A percentile compares a stretch with the other conserved stretches of the same genome.
These are phyloP conservation scores for Cryptocheilus praepositus DNA, from an alignment of 2,888 invertebrate genomes.

Conservation along the genomic window DNA sequence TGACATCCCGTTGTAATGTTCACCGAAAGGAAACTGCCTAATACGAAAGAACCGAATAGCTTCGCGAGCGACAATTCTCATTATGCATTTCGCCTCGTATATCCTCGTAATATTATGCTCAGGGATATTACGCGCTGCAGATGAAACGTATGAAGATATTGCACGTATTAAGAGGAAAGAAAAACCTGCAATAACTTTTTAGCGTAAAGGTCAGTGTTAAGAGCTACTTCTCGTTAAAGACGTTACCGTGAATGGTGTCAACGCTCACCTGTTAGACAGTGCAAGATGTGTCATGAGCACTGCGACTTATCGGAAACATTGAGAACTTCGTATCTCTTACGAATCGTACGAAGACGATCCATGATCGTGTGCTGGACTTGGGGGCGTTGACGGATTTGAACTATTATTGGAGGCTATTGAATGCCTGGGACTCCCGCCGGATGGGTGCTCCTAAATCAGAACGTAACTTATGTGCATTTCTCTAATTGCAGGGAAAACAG, in stretches of 20 bases:
- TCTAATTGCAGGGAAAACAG: too few species aligned
- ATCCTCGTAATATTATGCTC: too few species aligned
- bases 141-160: slow-evolving; percentile 31
- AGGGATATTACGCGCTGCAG: too few species aligned
- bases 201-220: slow-evolving; percentile 32
- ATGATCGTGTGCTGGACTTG: slow-evolving; percentile 82
- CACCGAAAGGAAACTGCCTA: too few species aligned
- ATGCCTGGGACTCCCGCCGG: slow-evolving; percentile 81
- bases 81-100: background rate
- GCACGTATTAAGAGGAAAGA: slow-evolving; percentile 35
- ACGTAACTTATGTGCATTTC: background rate
- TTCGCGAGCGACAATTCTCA: background rate
- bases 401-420: slow-evolving; percentile 86
- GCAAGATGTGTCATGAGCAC: slow-evolving; percentile 21
- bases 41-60: too few species aligned
- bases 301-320: slow-evolving; percentile 33
- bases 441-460: slow-evolving; percentile 70
- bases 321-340: slow-evolving; percentile 68
- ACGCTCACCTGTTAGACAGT: slow-evolving; percentile 24
- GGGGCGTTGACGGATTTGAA: slow-evolving; percentile 84
- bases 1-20: slow-evolving; percentile 5
- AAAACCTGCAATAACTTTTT: slow-evolving; percentile 38
- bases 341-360: slow-evolving; percentile 82
- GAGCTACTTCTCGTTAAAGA: slow-evolving; percentile 29
- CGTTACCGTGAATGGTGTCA: slow-evolving; percentile 17